Evolutionary conservation across 2,888 invertebrate species (phyloP), one percentile per base, ranked within the genome.

Genomic region (Atethmia centrago): DNA sequence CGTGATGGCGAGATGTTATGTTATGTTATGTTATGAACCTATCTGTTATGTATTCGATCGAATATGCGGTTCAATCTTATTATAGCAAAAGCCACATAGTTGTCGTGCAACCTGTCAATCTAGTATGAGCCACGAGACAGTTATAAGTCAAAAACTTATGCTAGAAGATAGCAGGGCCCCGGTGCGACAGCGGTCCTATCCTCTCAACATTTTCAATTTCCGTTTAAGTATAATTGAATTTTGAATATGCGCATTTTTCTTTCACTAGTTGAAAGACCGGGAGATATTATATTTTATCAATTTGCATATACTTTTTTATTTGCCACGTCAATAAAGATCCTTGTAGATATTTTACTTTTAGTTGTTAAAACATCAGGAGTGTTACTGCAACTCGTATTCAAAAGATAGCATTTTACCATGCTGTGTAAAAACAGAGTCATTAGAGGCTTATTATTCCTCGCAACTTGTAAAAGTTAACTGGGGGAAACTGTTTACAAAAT

Each of bases 221-320:
- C 93, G 91, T 90, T 92, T 89, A 90, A 90, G 88, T 90, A 90
- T 94, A 93, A 94, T 94, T 94, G 93, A 93, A 94, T 92, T 88
- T 91, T 86, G 86, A 90, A 90, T 87, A 88, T 85, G 82, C 79
- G 76, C 84, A 74, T 85, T 89, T 90, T 88, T 84, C 78, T 85
- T 79, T 79, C 66, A 71, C 73, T 64, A 64, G 42, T 47, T 62
- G 51, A 75, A 73, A 80, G 62, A 71, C 53, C 19, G 42, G 58
- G 49, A 71, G 56, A 80, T 68, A 67, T 70, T 58, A 79, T 72
- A 72, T 78, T 73, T 73, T 70, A 73, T 78, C 53, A 72, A 75
- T 77, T 77, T 61, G 45, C 53, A 62, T 71, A 36, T 79, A 66
- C 62, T 66, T 80, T 61, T 45, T 36, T 68, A 71, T 76, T 71